phyloP scores from a whole-genome alignment of 1,140 invertebrate species.

The Bombus balteatus region DNA sequence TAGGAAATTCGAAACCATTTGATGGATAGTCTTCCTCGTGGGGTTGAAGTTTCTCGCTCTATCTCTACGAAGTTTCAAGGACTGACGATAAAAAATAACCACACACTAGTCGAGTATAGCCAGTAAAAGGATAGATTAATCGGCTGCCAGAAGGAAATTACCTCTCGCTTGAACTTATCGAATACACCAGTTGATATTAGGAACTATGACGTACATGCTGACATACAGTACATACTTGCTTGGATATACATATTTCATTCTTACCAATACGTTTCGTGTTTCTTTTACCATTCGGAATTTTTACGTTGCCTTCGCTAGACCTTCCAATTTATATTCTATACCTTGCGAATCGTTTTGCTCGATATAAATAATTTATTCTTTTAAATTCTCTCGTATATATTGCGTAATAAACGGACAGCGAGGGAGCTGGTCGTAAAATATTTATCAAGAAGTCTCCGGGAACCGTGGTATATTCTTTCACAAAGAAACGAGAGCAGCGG shows the following conservation, averaged over 20 bases:
- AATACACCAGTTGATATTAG: constrained; percentile 24
- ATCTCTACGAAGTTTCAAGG: constrained; percentile 27
- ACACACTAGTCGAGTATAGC: neutral
- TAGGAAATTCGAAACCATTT: neutral
- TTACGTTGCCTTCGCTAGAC: neutral
- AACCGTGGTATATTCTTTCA: neutral
- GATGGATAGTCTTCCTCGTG: neutral
- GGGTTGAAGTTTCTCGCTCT: constrained; percentile 27
- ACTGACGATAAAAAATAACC: constrained; percentile 7
- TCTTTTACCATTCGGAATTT: neutral
- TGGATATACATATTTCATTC: neutral
- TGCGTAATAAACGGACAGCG: neutral
- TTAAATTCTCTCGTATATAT: neutral
- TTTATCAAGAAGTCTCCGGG: neutral
- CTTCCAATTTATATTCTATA: neutral
- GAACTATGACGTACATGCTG: constrained; percentile 17
- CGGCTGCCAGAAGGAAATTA: constrained; percentile 31
- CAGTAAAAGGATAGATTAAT: constrained; percentile 29
- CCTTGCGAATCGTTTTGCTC: neutral
- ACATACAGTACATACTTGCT: neutral
- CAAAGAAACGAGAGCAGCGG: neutral
- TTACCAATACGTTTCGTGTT: neutral
- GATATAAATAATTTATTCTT: neutral
- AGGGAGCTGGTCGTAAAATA: neutral
- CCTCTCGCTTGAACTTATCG: constrained; percentile 6